phyloP scores from a whole-genome alignment of 2,797 vertebrate genomes.

The Tangara arthus region DNA sequence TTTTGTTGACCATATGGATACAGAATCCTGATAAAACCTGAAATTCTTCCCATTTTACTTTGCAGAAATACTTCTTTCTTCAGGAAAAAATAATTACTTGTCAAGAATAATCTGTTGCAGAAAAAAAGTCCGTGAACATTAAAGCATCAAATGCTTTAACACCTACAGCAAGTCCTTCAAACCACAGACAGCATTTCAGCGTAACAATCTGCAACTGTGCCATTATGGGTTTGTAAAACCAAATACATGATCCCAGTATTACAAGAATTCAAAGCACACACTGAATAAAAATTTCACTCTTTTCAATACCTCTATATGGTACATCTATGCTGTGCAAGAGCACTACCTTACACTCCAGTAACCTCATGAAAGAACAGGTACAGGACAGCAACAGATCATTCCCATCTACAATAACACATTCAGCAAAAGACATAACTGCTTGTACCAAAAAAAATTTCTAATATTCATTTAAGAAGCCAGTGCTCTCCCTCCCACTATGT shows the following conservation, averaged over 20 bases:
- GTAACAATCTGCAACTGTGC: not conserved
- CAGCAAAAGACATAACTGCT: not conserved
- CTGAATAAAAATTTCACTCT: not conserved
- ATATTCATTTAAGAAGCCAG: not conserved
- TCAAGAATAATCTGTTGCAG: not conserved
- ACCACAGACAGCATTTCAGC: not conserved
- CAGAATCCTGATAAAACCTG: not conserved
- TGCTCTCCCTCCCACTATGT: slow-evolving; percentile 47
- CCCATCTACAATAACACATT: not conserved
- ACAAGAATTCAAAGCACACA: not conserved
- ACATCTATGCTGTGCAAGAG: not conserved
- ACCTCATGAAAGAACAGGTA: not conserved
- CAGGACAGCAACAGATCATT: not conserved
- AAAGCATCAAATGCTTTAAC: not conserved
- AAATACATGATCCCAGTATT: not conserved
- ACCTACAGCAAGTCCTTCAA: not conserved
- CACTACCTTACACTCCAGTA: not conserved
- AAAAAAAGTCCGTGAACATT: not conserved
- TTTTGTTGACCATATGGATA: not conserved
- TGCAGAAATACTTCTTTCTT: not conserved
- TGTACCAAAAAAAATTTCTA: not conserved
- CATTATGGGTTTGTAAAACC: not conserved
- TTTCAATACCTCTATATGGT: not conserved
- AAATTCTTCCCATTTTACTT: not conserved
- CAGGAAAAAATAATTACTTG: slow-evolving; percentile 15